Conservation (phyloP, 2,113 vertebrate genomes). For the Stigmatopora nigra region DNA sequence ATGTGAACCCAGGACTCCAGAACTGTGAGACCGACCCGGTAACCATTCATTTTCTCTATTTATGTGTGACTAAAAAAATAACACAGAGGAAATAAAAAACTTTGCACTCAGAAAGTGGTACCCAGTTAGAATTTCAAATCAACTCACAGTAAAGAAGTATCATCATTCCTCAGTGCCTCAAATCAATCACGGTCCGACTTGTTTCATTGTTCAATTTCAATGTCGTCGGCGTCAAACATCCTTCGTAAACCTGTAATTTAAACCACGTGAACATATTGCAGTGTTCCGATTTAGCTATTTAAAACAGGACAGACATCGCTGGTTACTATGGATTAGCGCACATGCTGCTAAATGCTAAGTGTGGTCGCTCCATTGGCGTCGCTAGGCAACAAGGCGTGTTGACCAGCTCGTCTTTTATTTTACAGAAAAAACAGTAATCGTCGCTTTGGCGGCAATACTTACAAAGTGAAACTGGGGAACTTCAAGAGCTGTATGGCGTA, state of each 20-base stretch:
- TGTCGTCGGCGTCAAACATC: neutral
- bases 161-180: neutral
- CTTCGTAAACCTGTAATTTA: neutral
- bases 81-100: neutral
- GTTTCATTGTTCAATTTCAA: neutral
- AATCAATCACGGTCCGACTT: neutral
- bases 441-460: no score
- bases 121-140: neutral
- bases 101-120: neutral
- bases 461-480: neutral
- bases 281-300: no score
- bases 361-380: slow-evolving; percentile 5
- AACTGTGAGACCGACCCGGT: no score
- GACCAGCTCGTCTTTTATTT: neutral
- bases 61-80: neutral
- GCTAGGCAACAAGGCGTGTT: slow-evolving; percentile 46
- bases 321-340: neutral
- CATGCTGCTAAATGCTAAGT: slow-evolving; percentile 6
- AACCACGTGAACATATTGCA: neutral
- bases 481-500: accelerated
- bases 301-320: neutral
- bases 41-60: neutral
- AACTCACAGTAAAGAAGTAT: neutral
- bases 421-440: neutral
- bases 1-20: no score